These are phyloP conservation scores for Rostratula benghalensis DNA, from an alignment of 2,113 vertebrate genomes.

Conservation along the genomic window DNA sequence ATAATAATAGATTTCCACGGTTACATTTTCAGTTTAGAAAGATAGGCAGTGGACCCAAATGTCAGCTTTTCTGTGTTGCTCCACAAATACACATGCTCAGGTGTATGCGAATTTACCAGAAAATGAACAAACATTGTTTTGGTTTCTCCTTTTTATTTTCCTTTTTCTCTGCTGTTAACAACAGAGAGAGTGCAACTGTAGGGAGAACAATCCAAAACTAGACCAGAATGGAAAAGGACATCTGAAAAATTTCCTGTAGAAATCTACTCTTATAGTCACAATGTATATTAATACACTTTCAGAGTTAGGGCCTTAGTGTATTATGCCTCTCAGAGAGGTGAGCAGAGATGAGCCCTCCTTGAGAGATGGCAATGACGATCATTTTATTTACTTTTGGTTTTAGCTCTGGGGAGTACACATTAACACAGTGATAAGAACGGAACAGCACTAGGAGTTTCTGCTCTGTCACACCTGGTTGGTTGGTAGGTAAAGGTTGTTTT, in stretches of 20 bases:
- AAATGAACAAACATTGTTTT: not conserved
- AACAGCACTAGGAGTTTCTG: not conserved
- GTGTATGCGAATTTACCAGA: not conserved
- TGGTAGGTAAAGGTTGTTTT: not conserved
- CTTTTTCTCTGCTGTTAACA: not conserved
- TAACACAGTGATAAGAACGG: not conserved
- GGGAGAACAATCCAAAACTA: not conserved
- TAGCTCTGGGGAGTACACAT: not conserved
- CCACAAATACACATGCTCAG: not conserved
- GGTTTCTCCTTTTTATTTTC: not conserved
- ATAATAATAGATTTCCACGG: not conserved
- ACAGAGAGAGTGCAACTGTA: not conserved
- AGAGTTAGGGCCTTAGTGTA: too few species aligned
- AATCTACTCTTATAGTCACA: not conserved
- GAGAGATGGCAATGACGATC: accelerated
- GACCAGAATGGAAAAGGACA: not conserved
- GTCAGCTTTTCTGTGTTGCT: not conserved
- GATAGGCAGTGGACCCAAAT: not conserved
- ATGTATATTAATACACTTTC: not conserved
- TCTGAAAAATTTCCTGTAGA: not conserved
- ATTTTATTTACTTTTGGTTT: not conserved
- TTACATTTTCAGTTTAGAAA: not conserved
- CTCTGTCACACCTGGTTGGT: not conserved
- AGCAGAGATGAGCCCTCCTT: not conserved
- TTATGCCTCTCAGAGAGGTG: not conserved